Conservation (phyloP, 2,797 vertebrate genomes). For the Leontocebus nigricollis region DNA sequence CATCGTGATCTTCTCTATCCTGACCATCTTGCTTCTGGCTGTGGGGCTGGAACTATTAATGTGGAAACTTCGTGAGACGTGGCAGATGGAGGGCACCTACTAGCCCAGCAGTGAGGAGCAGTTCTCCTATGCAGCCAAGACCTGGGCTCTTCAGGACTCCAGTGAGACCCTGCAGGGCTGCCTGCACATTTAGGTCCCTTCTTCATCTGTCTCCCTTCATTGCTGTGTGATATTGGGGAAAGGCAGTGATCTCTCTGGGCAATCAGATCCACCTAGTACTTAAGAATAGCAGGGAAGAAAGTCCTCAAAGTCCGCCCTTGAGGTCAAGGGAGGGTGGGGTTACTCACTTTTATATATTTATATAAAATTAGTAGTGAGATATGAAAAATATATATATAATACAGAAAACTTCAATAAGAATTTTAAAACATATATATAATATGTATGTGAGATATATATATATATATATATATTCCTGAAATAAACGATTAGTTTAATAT, state of each 20-base stretch:
- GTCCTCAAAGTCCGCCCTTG: conserved; percentile 30
- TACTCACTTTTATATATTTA: conserved; percentile 45
- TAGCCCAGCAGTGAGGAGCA: conserved; percentile 92
- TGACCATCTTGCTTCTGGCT: conserved; percentile 84
- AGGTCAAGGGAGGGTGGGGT: neutral
- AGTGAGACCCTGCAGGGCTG: conserved; percentile 69
- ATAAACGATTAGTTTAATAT: neutral
- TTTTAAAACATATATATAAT: neutral
- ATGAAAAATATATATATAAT: neutral
- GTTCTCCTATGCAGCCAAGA: conserved; percentile 69
- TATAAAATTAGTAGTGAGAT: conserved; percentile 30
- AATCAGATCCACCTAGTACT: neutral
- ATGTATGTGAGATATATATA: too few relatives aligned
- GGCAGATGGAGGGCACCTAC: conserved; percentile 94
- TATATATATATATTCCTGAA: neutral
- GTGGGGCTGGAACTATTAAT: conserved; percentile 84
- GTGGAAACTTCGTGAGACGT: conserved; percentile 90
- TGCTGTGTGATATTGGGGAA: conserved; percentile 35
- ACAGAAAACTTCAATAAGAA: neutral
- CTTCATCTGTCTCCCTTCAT: neutral
- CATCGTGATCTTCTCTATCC: conserved; percentile 89
- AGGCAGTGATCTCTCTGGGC: conserved; percentile 21
- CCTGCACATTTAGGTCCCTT: conserved; percentile 70
- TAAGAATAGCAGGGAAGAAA: conserved; percentile 54
- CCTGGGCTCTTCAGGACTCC: conserved; percentile 68